These are phyloP conservation scores for Tolypeutes matacus DNA, from an alignment of 2,797 vertebrate genomes.

Conservation along the genomic window DNA sequence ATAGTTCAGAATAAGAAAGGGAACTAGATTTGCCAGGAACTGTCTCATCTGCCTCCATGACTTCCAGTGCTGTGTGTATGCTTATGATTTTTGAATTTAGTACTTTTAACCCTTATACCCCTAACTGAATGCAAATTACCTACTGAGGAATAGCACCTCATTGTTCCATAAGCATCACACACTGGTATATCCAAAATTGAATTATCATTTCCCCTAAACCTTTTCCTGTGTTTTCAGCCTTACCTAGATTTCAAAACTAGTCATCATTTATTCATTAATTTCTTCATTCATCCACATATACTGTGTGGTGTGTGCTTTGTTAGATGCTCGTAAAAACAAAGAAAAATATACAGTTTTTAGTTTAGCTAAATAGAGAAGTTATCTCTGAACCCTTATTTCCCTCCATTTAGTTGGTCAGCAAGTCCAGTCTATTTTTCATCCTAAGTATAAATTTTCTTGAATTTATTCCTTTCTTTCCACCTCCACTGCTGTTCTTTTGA, in stretches of 20 bases:
- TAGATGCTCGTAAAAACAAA: conserved; percentile 35
- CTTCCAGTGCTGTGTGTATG: background rate
- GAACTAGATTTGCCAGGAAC: background rate
- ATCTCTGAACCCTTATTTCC: background rate
- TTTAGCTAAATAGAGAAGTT: conserved; percentile 43
- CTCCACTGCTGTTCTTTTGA: background rate
- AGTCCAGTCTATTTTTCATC: background rate
- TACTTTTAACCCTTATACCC: background rate
- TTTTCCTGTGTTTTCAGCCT: background rate
- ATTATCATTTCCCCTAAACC: background rate
- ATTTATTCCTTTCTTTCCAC: background rate
- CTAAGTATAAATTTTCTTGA: background rate
- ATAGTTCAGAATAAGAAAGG: conserved; percentile 38
- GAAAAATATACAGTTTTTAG: background rate
- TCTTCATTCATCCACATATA: background rate
- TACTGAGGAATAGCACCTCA: background rate
- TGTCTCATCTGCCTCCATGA: background rate
- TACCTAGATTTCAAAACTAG: conserved; percentile 36
- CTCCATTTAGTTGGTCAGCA: background rate
- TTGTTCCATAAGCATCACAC: background rate
- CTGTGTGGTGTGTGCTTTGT: background rate
- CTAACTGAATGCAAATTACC: background rate
- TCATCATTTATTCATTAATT: conserved; percentile 10
- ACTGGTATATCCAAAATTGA: background rate
- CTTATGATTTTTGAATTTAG: conserved; percentile 1